These are phyloP conservation scores for Mystacornis crossleyi DNA, from an alignment of 2,113 vertebrate genomes.

Conservation along the genomic window DNA sequence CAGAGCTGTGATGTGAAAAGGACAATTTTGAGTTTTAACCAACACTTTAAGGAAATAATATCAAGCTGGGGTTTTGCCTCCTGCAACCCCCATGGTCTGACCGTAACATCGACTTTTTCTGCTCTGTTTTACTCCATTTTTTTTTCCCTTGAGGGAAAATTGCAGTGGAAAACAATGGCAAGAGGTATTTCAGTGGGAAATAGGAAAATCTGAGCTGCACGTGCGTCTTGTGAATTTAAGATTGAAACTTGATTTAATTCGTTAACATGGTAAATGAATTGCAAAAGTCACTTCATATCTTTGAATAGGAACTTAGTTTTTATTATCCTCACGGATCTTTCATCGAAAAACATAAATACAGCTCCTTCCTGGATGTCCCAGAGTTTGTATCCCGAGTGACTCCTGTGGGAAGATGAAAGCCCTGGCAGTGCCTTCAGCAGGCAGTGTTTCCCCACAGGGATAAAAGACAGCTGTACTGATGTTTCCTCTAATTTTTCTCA, in stretches of 20 bases:
- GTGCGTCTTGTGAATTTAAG: accelerated
- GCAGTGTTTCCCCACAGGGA: neutral
- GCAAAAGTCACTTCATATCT: neutral
- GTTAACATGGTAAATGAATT: neutral
- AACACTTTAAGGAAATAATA: neutral
- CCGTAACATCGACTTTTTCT: neutral
- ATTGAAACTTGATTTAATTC: neutral
- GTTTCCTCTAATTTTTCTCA: neutral
- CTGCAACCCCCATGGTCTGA: neutral
- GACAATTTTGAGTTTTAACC: neutral
- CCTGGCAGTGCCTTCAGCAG: neutral
- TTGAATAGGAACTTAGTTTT: neutral
- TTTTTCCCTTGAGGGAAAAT: neutral
- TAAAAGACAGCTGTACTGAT: neutral
- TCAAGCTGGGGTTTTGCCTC: neutral
- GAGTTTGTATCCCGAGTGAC: neutral
- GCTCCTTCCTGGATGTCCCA: neutral
- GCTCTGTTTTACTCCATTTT: neutral
- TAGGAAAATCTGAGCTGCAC: neutral
- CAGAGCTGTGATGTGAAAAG: neutral
- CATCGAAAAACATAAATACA: neutral
- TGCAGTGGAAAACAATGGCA: neutral
- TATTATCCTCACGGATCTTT: neutral
- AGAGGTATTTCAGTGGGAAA: neutral
- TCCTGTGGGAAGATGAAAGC: neutral